A percentile compares a stretch with the other conserved stretches of the same genome.
Evolutionary conservation across 2,113 vertebrate genomes (phyloP).

Genomic region (Xenus cinereus): DNA sequence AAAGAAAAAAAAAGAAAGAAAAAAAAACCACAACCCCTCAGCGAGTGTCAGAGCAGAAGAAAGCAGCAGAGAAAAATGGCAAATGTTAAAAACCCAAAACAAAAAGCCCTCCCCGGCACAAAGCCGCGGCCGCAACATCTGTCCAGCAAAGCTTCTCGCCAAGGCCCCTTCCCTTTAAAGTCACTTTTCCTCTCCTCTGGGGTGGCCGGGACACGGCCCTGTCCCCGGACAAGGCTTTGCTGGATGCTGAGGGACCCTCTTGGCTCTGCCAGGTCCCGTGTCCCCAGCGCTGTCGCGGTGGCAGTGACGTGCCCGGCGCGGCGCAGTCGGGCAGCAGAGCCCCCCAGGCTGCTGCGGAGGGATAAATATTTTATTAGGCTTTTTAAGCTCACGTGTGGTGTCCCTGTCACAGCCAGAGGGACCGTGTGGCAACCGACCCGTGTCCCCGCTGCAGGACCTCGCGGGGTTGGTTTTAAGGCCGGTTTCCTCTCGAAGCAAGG

Average conservation of each 20-base stretch:
- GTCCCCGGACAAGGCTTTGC: neutral
- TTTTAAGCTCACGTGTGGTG: neutral
- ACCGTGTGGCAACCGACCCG: neutral
- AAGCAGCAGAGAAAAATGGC: slow-evolving; percentile 43
- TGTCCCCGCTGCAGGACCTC: neutral
- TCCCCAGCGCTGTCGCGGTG: neutral
- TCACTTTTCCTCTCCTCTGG: neutral
- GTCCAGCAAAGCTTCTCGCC: neutral
- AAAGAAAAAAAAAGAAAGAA: neutral
- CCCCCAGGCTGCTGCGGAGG: neutral
- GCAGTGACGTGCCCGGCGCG: neutral
- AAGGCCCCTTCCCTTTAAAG: neutral
- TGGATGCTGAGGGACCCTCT: neutral
- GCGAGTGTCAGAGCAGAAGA: slow-evolving; percentile 43
- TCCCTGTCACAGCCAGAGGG: neutral
- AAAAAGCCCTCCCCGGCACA: neutral
- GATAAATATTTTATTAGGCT: fast-evolving
- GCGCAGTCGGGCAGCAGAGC: too few species aligned
- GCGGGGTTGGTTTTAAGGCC: neutral
- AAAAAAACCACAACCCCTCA: neutral
- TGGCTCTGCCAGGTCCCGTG: fast-evolving
- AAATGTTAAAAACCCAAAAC: slow-evolving; percentile 9
- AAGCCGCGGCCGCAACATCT: slow-evolving; percentile 34
- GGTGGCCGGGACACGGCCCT: fast-evolving
- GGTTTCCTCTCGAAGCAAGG: neutral